Evolutionary conservation across 2,888 invertebrate species (phyloP).

Genomic region (Poecilobothrus nobilitatus): DNA sequence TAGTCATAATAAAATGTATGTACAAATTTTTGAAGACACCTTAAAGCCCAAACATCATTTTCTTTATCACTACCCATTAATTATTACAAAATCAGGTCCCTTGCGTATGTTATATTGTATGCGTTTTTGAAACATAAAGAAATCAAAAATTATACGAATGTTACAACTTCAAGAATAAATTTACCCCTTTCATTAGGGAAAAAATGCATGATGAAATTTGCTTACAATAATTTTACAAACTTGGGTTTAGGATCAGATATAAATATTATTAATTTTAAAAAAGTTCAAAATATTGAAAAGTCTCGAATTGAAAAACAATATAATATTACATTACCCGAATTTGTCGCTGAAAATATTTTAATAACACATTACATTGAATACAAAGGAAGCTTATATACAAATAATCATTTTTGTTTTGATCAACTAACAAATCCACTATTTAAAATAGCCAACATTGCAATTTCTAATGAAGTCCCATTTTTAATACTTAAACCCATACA

Average conservation of each 20-base stretch:
- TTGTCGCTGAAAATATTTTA: no score
- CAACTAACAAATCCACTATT: no score
- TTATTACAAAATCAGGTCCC: conserved; percentile 14
- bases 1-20: conserved; percentile 13
- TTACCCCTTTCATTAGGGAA: conserved; percentile 11
- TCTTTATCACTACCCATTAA: conserved; percentile 13
- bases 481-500: no score
- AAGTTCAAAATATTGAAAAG: no score
- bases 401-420: no score
- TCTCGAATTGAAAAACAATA: no score
- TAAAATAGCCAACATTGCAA: no score
- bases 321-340: no score
- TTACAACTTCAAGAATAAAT: conserved; percentile 12
- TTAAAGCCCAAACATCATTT: conserved; percentile 18
- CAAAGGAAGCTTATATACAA: no score
- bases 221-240: conserved; percentile 5
- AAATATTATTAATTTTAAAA: no score
- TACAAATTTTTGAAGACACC: conserved; percentile 12
- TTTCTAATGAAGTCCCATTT: no score
- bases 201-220: conserved; percentile 9
- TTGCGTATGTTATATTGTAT: conserved; percentile 13
- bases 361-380: no score
- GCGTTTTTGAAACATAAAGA: conserved; percentile 15
- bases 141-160: conserved; percentile 13
- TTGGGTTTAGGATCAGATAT: conserved; percentile 7